phyloP scores from a whole-genome alignment of 2,113 vertebrate species.

The Charadrius vociferus region DNA sequence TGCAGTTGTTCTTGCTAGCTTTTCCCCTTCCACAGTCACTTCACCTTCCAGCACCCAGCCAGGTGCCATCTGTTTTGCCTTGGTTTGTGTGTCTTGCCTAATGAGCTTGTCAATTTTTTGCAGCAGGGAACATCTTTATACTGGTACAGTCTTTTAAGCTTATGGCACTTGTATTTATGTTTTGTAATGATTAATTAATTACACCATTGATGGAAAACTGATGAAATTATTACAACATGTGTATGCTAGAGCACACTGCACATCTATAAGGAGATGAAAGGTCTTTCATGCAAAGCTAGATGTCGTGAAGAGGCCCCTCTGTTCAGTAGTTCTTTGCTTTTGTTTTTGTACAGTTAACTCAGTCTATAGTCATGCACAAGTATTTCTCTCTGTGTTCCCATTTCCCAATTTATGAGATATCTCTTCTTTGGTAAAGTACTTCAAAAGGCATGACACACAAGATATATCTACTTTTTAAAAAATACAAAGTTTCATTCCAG shows the following conservation, averaged over 20 bases:
- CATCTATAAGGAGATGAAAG: not conserved
- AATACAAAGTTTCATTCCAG: not conserved
- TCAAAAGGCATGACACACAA: not conserved
- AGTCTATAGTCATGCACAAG: not conserved
- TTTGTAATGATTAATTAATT: constrained; percentile 29
- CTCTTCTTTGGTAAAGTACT: not conserved
- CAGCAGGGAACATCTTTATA: not conserved
- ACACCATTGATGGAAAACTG: not conserved
- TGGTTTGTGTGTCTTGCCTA: constrained; percentile 11
- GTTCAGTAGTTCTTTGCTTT: not conserved
- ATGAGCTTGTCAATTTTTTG: not conserved
- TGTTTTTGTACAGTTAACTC: not conserved
- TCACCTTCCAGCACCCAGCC: not conserved
- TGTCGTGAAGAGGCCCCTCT: not conserved
- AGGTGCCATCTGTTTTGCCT: not conserved
- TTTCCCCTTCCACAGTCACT: not conserved
- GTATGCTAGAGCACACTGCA: not conserved
- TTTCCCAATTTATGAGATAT: not conserved
- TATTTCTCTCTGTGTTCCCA: not conserved
- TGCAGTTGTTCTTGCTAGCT: not conserved
- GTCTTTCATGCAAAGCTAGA: not conserved
- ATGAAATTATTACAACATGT: not conserved
- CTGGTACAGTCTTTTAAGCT: not conserved
- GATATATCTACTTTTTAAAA: not conserved
- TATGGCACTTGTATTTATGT: not conserved